Evolutionary conservation across 1,140 invertebrate genomes (phyloP), one percentile per base, ranked within the genome.

Genomic region (Berghia stephanieae): DNA sequence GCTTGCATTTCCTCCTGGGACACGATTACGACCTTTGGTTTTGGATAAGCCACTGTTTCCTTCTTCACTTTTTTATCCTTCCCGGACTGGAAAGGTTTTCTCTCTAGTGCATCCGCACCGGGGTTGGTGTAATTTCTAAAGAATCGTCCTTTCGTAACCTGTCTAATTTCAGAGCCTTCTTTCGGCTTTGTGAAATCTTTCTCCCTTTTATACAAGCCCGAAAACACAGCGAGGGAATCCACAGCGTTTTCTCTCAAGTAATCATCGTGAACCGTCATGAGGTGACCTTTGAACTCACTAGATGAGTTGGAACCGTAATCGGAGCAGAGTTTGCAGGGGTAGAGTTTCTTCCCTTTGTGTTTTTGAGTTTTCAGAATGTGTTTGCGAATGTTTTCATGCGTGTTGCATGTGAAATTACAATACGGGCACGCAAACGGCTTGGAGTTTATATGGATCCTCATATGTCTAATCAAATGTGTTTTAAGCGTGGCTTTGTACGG

Each of bases 311-410:
- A 92, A 77, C 87, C 89, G 85, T 90, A 93, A 78, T 88, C 43
- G 13, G 1, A 3, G 84, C 94, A 95, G 63, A 90, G 88, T 36
- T 90, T 89, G 84, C 95, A 97, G 38, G 93, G 92, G 88, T 96
- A 96, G 13, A 96, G 91, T 75, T 88, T 92, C 83, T 93, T 92
- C 4, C 94, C 94, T 0, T 92, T 91, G 88, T 97, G 95, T 60
- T 93, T 92, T 70, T 91, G 93, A 2, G 94, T 95, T n/a, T 93
- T 93, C 0, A 95, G 86, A 4, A 95, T 92, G 88, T 97, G 95
- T 83, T 96, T 96, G 2, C 95, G 92, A 6, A 97, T 91, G 87
- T 96, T 96, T 87, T 96, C 95, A 93, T 95, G 90, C 81, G 92
- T 94, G 80, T 93, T 95, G 86, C 95, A 95, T 0, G 92, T 92